Evolutionary conservation across 2,888 invertebrate species (phyloP), one percentile per base, ranked within the genome.

Genomic region (Andrena fulva): DNA sequence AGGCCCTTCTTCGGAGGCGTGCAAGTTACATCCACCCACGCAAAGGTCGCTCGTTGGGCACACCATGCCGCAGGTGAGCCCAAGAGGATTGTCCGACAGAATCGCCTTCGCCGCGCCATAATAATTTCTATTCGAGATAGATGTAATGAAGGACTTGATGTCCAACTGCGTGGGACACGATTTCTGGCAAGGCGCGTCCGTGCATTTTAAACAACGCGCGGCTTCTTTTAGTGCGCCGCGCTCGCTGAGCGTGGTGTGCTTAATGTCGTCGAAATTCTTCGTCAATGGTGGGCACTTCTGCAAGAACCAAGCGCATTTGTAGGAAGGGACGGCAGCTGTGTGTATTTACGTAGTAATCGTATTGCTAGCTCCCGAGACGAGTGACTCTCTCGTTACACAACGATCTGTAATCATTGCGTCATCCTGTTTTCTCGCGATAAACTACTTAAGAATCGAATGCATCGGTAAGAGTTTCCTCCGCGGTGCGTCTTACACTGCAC

Each of bases 41-140:
- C 99, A 99, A 0, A 99, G 96, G 94, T 99, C 99, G 92, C 99
- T 99, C 0, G 99, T 99, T 2, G 99, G 99, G 89, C 99, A 99
- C 29, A 99, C 99, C 99, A 99, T 99, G 33, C 99, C 99, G 90
- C 99, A 99, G 0, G 98, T 98, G 1, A 99, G 95, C 0, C 99
- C 99, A 72, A 99, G 94, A 0, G 99, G 99, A 94, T 99, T 99
- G 93, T 99, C 99, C 0, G 99, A 99, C 76, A 99, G 96, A 75
- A 99, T 99, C 0, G 98, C 96, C 92, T 98, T 98, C 0, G 98
- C 98, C 1, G 99, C 98, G 29, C 99, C 99, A 95, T 99, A 99
- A 93, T 98, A 99, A 94, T 99, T 99, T 97, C 98, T 99, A 92
- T 98, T 99, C 31, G 99, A 96, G 89, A 99, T 99, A 93, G 98